phyloP scores from a whole-genome alignment of 2,797 vertebrate genomes.

The Hypotaenidia philippensis region DNA sequence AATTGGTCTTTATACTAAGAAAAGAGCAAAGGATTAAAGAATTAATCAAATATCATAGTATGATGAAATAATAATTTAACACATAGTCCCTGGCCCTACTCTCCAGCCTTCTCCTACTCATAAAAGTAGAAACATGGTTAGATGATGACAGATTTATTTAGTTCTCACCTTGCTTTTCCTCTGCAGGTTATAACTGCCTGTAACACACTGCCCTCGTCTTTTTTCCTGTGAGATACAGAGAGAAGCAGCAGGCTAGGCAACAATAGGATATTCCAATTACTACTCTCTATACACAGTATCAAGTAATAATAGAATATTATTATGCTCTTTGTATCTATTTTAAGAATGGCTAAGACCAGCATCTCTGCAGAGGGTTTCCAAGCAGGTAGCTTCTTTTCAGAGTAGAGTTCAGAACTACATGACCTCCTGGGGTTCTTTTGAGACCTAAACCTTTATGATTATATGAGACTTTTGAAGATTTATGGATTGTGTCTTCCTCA shows the following conservation, averaged over 20 bases:
- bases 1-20: neutral
- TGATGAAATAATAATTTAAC: neutral
- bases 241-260: neutral
- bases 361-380: neutral
- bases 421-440: neutral
- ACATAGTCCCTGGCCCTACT: neutral
- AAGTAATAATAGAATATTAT: conserved; percentile 6
- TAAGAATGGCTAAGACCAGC: neutral
- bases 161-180: neutral
- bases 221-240: neutral
- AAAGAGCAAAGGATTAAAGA: neutral
- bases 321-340: conserved; percentile 1
- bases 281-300: neutral
- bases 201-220: neutral
- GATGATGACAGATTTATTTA: neutral
- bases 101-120: neutral
- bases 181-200: neutral
- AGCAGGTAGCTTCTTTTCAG: neutral
- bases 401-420: neutral
- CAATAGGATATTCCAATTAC: conserved; percentile 5
- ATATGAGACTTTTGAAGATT: neutral
- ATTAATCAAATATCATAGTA: neutral
- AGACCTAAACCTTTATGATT: neutral
- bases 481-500: neutral
- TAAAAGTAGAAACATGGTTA: neutral